Percentiles rank a stretch among this genome's conserved stretches.
Evolutionary conservation across 2,888 invertebrate species (phyloP).

Genomic region (Cantharis rustica): DNA sequence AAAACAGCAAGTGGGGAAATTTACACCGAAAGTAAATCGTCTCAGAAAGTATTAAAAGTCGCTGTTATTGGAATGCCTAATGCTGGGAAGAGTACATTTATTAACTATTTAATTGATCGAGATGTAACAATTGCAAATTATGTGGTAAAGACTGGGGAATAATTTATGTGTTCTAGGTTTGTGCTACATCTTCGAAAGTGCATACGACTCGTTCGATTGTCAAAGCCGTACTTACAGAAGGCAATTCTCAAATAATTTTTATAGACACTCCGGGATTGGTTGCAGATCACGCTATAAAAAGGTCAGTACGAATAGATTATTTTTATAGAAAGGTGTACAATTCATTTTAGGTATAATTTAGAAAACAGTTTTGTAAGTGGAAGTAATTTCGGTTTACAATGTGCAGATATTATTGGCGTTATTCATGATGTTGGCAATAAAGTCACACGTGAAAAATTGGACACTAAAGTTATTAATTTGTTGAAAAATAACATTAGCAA

Average conservation of each 20-base stretch:
- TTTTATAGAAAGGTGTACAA: not conserved
- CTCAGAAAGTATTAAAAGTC: conserved; percentile 60
- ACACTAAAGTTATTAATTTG: conserved; percentile 70
- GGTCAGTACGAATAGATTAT: conserved; percentile 56
- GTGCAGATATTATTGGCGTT: conserved; percentile 83
- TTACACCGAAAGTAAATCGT: not conserved
- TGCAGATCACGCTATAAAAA: conserved; percentile 68
- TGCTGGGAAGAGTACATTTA: conserved; percentile 93
- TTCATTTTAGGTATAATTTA: conserved; percentile 59
- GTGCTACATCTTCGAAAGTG: conserved; percentile 88
- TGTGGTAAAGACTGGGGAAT: not conserved
- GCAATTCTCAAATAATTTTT: conserved; percentile 86
- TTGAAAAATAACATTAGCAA: conserved; percentile 65
- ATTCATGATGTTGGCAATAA: conserved; percentile 82
- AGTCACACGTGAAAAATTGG: conserved; percentile 70
- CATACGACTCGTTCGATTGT: conserved; percentile 84
- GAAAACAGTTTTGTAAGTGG: conserved; percentile 63
- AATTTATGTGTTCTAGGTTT: conserved; percentile 67
- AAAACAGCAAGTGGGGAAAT: not conserved
- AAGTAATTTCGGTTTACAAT: conserved; percentile 64
- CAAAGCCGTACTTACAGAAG: conserved; percentile 73
- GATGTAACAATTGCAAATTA: conserved; percentile 61
- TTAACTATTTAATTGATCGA: conserved; percentile 82
- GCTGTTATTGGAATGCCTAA: conserved; percentile 94
- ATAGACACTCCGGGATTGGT: conserved; percentile 94